Evolutionary conservation across 2,113 vertebrate species (phyloP).

Genomic region (Salvelinus namaycush): DNA sequence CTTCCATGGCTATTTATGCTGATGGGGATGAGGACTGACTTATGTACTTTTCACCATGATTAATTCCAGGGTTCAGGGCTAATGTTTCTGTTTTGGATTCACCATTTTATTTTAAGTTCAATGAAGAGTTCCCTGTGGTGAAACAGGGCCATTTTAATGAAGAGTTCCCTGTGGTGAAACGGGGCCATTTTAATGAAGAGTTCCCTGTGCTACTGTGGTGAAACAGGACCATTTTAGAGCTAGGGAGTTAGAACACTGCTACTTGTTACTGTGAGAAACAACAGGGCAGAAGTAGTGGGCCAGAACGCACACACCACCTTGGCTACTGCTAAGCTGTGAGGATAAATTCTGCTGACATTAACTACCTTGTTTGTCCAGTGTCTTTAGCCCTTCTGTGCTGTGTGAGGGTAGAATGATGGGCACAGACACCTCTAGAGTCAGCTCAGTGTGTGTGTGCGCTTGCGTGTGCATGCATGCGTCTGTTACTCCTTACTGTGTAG

Average conservation of each 20-base stretch:
- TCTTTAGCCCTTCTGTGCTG: not conserved
- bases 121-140: not conserved
- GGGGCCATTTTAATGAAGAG: not conserved
- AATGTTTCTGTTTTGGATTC: not conserved
- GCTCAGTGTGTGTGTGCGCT: not conserved
- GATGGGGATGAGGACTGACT: not conserved
- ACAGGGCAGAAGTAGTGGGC: not conserved
- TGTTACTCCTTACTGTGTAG: not conserved
- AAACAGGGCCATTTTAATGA: too few species aligned
- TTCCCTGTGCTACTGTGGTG: not conserved
- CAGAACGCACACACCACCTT: not conserved
- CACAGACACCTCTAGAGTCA: not conserved
- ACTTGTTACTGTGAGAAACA: not conserved
- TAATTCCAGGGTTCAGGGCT: not conserved
- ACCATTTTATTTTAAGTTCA: not conserved
- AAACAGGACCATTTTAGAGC: not conserved
- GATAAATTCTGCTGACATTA: constrained; percentile 14
- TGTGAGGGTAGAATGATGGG: constrained; percentile 4
- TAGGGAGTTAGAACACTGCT: not conserved
- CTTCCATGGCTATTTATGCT: not conserved
- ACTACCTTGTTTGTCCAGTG: constrained; percentile 9
- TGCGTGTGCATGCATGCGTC: too few species aligned
- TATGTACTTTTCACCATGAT: not conserved
- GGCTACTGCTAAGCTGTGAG: not conserved
- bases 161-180: too few species aligned